Evolutionary conservation across 1,140 invertebrate species (phyloP).

Genomic region (Euborellia annulipes): DNA sequence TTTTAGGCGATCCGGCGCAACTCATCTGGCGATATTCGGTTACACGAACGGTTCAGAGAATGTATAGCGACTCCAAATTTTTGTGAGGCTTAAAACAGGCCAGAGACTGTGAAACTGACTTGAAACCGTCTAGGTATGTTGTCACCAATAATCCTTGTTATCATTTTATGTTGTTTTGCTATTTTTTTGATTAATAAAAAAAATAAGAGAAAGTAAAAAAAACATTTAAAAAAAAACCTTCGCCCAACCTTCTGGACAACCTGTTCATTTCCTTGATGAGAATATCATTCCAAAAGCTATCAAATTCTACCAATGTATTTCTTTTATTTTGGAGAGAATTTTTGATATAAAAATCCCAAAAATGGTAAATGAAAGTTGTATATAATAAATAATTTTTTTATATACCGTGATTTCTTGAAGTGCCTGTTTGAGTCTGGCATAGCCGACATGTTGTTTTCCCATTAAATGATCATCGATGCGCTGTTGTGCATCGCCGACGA

Average conservation of each 20-base stretch:
- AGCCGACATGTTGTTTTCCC: slow-evolving; percentile 95
- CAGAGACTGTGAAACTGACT: too few species aligned
- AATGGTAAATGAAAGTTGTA: not conserved
- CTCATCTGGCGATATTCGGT: too few species aligned
- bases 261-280: not conserved
- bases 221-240: not conserved
- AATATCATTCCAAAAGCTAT: not conserved
- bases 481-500: slow-evolving; percentile 96
- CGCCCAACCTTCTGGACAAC: not conserved
- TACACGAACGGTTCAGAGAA: too few species aligned
- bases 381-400: not conserved
- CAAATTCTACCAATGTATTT: not conserved
- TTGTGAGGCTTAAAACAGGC: too few species aligned
- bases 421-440: slow-evolving; percentile 49
- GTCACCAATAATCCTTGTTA: too few species aligned
- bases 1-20: too few species aligned
- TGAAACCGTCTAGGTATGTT: too few species aligned
- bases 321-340: not conserved
- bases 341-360: not conserved
- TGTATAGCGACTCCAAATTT: too few species aligned
- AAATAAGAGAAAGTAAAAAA: not conserved
- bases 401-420: slow-evolving; percentile 37
- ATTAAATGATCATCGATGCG: slow-evolving; percentile 94
- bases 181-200: too few species aligned
- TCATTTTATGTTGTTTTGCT: too few species aligned